Conservation (phyloP, 1,140 invertebrate genomes). For the Apis cerana region DNA sequence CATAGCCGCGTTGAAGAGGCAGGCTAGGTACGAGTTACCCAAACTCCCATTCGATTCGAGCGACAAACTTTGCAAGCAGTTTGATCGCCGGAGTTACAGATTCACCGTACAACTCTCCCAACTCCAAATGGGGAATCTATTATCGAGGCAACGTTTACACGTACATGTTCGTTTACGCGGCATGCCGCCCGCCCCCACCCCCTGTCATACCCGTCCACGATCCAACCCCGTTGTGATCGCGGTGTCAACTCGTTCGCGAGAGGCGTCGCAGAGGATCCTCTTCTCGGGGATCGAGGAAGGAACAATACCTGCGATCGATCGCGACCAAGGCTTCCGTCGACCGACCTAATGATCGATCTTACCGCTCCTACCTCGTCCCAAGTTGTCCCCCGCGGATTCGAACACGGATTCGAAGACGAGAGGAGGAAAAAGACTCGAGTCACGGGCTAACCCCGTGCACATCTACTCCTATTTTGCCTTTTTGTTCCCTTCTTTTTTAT, state of each 20-base stretch:
- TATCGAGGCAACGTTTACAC: slow-evolving; percentile 66
- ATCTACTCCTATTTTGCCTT: neutral
- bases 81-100: slow-evolving; percentile 70
- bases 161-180: slow-evolving; percentile 65
- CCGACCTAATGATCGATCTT: neutral
- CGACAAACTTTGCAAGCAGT: slow-evolving; percentile 72
- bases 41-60: slow-evolving; percentile 71
- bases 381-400: too few relatives aligned
- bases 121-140: slow-evolving; percentile 69
- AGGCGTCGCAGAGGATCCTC: too few relatives aligned
- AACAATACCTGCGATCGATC: neutral
- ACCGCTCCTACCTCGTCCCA: too few relatives aligned
- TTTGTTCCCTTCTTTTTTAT: neutral
- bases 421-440: neutral
- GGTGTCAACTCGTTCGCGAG: neutral
- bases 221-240: slow-evolving; percentile 8
- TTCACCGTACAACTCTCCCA: slow-evolving; percentile 66
- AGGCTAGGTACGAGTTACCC: slow-evolving; percentile 67
- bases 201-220: slow-evolving; percentile 42
- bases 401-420: too few relatives aligned
- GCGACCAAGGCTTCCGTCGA: too few relatives aligned
- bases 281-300: neutral
- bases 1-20: slow-evolving; percentile 25
- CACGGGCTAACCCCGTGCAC: too few relatives aligned
- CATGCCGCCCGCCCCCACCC: slow-evolving; percentile 10